These are phyloP conservation scores for Mionectes olivaceus DNA, from an alignment of 2,797 vertebrate genomes.

Conservation along the genomic window DNA sequence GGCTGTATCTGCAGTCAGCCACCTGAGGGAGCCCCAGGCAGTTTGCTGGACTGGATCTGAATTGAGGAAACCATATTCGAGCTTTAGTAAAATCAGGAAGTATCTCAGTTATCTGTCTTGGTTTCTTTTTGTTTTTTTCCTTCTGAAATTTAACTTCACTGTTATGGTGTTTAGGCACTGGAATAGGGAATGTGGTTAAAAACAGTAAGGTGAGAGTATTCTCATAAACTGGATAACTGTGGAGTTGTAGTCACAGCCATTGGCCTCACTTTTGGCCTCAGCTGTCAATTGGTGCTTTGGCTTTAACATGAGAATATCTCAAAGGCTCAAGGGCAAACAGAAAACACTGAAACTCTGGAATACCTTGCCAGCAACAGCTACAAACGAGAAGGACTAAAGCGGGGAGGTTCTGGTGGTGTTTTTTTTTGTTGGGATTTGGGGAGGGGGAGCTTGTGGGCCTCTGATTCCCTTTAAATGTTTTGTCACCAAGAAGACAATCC, in stretches of 20 bases:
- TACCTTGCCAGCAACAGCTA: neutral
- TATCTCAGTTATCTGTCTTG: neutral
- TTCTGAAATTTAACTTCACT: neutral
- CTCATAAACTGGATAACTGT: neutral
- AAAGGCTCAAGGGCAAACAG: neutral
- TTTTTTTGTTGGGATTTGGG: neutral
- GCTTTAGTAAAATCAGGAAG: neutral
- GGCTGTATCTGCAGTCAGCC: neutral
- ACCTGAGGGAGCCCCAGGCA: constrained; percentile 32
- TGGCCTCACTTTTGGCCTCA: neutral
- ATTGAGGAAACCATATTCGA: neutral
- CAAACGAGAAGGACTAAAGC: neutral
- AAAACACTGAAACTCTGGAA: neutral
- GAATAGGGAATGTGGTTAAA: neutral
- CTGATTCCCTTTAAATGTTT: neutral
- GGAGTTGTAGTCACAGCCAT: neutral
- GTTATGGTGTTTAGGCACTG: neutral
- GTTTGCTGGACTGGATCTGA: neutral
- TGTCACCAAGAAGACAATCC: neutral
- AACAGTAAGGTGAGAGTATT: neutral
- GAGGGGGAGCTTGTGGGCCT: neutral
- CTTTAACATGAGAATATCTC: neutral
- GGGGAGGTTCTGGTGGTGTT: neutral
- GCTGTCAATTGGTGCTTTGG: neutral
- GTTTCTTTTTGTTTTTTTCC: neutral